Evolutionary conservation across 2,113 vertebrate species (phyloP), one percentile per base, ranked within the genome.

Genomic region (Oncorhynchus nerka): DNA sequence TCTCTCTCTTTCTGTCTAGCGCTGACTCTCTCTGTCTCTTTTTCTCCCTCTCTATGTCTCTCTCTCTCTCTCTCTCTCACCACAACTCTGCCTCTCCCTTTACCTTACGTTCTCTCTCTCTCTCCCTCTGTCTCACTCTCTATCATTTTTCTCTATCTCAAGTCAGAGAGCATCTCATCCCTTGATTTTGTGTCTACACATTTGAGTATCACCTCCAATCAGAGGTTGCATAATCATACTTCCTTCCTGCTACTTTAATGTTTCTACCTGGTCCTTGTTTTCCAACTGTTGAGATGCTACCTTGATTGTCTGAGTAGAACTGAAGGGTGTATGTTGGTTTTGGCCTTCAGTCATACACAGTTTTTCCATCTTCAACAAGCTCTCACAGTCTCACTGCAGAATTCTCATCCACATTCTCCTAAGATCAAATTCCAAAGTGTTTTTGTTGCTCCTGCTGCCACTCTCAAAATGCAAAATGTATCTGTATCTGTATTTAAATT

Each of bases 41-140:
- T 26, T 12, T 30, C 24, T 19, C 24, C 19, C 7, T 67, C 15
- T 32, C 30, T 19, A 13, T 30, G 30, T n/a, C 34, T 45, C 51
- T 61, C 20, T 45, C 59, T 28, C n/a, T n/a, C 34, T 45, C 51
- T 61, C 20, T 45, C 59, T 28, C n/a, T 67, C 32, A 64, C 49
- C 70, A 84, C 65, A 19, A 5, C 8, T 45, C 39, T 45, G 8
- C 8, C 39, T 45, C 39, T 79, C 28, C 19, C 24, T 84, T 89
- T 87, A 15, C 55, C 55, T 8, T 62, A 9, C n/a, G 15, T 24
- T 61, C 30, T 39, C 59, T 26, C 32, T 66, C 32, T 74, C 28
- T 34, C 73, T 39, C 70, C 84, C 26, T 34, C 34, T 34, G 34
- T 34, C 34, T 34, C 34, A 7, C 34, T 34, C 28, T 66, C 28